Conservation (phyloP, 1,140 invertebrate species). For the Colletes latitarsis region DNA sequence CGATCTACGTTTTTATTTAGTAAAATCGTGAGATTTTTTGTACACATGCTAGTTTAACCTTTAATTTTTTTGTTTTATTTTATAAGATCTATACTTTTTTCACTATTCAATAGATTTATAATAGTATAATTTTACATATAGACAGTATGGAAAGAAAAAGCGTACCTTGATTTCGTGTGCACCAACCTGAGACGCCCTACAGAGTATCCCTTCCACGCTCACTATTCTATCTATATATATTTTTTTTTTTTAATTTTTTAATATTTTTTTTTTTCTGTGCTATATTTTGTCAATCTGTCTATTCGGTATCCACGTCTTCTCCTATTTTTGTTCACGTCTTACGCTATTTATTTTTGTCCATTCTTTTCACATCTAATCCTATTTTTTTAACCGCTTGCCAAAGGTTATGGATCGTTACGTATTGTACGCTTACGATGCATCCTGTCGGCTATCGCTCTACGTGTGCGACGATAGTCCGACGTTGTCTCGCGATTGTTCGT, state of each 20-base stretch:
- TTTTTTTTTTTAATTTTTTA: not conserved
- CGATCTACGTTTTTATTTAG: too few species aligned
- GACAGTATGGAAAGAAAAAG: too few species aligned
- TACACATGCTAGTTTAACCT: too few species aligned
- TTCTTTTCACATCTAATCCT: not conserved
- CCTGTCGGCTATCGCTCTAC: constrained; percentile 39
- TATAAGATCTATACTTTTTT: too few species aligned
- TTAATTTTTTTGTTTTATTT: too few species aligned
- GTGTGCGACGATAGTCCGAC: constrained; percentile 41
- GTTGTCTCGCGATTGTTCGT: not conserved
- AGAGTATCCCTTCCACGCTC: too few species aligned
- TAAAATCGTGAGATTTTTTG: too few species aligned
- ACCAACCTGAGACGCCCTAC: not conserved
- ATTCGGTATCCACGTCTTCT: not conserved
- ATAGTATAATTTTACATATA: too few species aligned
- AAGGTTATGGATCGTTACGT: constrained; percentile 67
- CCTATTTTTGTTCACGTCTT: not conserved
- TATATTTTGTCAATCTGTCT: not conserved
- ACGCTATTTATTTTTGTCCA: not conserved
- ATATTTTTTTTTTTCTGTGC: not conserved
- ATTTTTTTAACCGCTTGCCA: constrained; percentile 67
- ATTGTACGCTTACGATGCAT: constrained; percentile 45
- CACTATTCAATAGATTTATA: too few species aligned
- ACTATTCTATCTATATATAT: not conserved
- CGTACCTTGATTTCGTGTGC: not conserved